A percentile compares a stretch with the other conserved stretches of the same genome.
These are phyloP conservation scores for Apus apus DNA, from an alignment of 2,113 vertebrate species.

Conservation along the genomic window DNA sequence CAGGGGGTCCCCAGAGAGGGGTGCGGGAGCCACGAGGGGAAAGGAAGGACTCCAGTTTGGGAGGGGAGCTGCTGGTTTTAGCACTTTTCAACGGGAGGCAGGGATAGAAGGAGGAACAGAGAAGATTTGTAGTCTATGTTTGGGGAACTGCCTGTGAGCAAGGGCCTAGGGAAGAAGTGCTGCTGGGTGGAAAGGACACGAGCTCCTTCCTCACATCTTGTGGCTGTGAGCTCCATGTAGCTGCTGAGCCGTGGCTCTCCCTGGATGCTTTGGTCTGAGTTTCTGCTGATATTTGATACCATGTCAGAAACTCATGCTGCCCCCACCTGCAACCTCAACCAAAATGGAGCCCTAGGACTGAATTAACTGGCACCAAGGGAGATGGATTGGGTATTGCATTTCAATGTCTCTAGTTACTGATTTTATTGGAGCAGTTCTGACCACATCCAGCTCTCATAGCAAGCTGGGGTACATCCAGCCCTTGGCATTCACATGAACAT, in stretches of 20 bases:
- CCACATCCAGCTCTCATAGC: background rate
- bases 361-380: background rate
- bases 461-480: background rate
- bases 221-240: background rate
- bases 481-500: background rate
- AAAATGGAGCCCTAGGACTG: constrained; percentile 12
- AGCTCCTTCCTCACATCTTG: background rate
- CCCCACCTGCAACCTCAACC: background rate
- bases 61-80: background rate
- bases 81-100: background rate
- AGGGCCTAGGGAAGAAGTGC: background rate
- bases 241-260: background rate
- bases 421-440: background rate
- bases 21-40: background rate
- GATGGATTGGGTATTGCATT: background rate
- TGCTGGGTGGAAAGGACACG: background rate
- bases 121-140: background rate
- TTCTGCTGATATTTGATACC: background rate
- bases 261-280: background rate
- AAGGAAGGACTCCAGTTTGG: background rate
- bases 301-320: background rate
- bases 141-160: background rate
- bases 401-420: background rate
- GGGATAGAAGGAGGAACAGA: background rate
- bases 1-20: constrained; percentile 41